Base-by-base conservation (phyloP, 2,113 vertebrate species). In the Channa argus region DNA sequence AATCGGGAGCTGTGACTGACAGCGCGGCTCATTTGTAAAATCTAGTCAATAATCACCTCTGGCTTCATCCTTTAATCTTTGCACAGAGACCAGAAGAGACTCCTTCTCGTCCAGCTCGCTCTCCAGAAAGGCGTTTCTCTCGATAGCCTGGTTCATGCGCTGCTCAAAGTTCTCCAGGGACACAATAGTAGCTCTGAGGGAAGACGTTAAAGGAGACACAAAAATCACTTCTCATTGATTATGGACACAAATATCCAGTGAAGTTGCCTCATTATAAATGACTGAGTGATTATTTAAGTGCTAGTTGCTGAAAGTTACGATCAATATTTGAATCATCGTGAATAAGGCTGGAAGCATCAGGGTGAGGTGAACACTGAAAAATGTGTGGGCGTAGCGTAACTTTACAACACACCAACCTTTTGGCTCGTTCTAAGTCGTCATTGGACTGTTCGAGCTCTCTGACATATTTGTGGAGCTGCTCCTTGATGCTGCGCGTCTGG, bases 71-170 rank as follows among this genome's bases (percentile, higher is more conserved):
- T 99, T 99, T 86, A 99, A 90, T 85, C 98, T 94, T 83, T 99
- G 98, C 49, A 98, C 98, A 5, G 97, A 99, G 33, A 97, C 96
- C 81, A 99, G 94, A 8, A 99, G 91, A 0, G 96, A 98, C 83
- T 99, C 98, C 82, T 99, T 99, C 93, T 99, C 98, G 80, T 99
- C 98, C 83, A 99, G 94, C 80, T 99, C 98, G 38, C 97, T 99
- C 93, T 99, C 98, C 90, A 99, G 95, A 93, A 99, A 99, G 0
- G 98, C 98, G 59, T 99, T 99, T 90, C 98, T 94, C 92, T 99
- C 98, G 76, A 99, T 99, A 80, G 97, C 97, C 91, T 98, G 97
- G 94, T 99, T 99, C 91, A 99, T 93, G 77, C 97, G 96, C 88
- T 97, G 96, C 91, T 99, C 98, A 63, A 99, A 99, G 91, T 97